Percentiles rank a stretch among this genome's conserved stretches.
phyloP scores from a whole-genome alignment of 53 echinoderm and acorn worm species.

The Hippasteria phrygiana region DNA sequence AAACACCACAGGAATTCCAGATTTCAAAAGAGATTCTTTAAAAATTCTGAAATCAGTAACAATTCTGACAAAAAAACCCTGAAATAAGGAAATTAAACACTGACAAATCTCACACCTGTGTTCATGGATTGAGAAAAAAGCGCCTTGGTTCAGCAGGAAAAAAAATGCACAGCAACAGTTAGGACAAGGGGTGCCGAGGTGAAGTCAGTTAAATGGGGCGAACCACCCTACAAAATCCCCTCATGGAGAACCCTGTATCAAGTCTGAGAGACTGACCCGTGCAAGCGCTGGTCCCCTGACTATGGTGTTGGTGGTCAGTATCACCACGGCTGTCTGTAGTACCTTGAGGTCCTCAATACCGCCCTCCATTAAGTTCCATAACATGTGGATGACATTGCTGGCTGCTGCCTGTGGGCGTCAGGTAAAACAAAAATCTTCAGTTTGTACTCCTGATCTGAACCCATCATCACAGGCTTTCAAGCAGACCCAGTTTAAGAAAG shows the following conservation, averaged over 20 bases:
- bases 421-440: not conserved
- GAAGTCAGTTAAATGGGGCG: too few species aligned
- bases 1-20: too few species aligned
- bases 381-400: constrained; percentile 93
- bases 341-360: constrained; percentile 94
- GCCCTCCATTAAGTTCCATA: constrained; percentile 95
- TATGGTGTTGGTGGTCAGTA: constrained; percentile 92
- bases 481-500: not conserved
- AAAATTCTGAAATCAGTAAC: not conserved
- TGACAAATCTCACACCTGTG: too few species aligned
- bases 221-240: too few species aligned
- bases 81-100: too few species aligned
- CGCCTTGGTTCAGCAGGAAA: not conserved
- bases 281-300: constrained; percentile 89
- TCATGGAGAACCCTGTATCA: too few species aligned
- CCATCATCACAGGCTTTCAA: not conserved
- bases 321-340: constrained; percentile 89
- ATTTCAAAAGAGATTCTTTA: too few species aligned
- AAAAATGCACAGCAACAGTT: too few species aligned
- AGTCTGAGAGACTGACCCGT: constrained; percentile 65
- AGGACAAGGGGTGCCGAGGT: too few species aligned
- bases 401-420: constrained; percentile 74
- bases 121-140: too few species aligned
- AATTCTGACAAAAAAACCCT: too few species aligned
- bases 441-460: too few species aligned